Conservation (phyloP, 2,888 invertebrate species). For the Antitype chi region DNA sequence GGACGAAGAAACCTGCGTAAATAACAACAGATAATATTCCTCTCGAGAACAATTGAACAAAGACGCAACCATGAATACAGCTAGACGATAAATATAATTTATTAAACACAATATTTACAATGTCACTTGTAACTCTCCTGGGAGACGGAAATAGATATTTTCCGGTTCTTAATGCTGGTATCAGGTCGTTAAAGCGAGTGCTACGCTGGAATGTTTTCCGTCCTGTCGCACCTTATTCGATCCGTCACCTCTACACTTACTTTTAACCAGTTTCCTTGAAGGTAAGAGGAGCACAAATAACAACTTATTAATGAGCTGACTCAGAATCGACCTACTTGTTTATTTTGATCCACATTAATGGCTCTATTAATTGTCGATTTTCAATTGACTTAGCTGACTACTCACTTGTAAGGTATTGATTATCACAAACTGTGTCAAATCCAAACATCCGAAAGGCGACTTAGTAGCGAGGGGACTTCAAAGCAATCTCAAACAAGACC, state of each 20-base stretch:
- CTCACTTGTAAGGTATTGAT: slow-evolving; percentile 11
- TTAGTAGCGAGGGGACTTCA: slow-evolving; percentile 10
- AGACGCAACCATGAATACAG: slow-evolving; percentile 34
- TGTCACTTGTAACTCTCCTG: slow-evolving; percentile 57
- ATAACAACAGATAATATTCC: slow-evolving; percentile 29
- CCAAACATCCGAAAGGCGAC: slow-evolving; percentile 22
- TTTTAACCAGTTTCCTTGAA: slow-evolving; percentile 43
- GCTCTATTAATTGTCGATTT: background rate
- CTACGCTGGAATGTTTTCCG: slow-evolving; percentile 63
- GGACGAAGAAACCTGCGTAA: slow-evolving; percentile 16
- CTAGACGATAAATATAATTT: slow-evolving; percentile 57
- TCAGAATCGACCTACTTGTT: slow-evolving; percentile 15
- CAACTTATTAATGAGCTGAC: slow-evolving; percentile 30
- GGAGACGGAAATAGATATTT: slow-evolving; percentile 65
- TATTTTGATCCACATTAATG: slow-evolving; percentile 2
- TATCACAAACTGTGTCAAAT: slow-evolving; percentile 14
- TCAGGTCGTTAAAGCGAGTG: slow-evolving; percentile 61
- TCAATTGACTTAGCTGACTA: slow-evolving; percentile 19
- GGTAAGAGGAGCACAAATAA: slow-evolving; percentile 21
- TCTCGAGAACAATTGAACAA: slow-evolving; percentile 41
- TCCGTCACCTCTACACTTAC: slow-evolving; percentile 43
- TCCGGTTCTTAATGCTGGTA: slow-evolving; percentile 64
- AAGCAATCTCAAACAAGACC: slow-evolving; percentile 35
- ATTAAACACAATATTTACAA: slow-evolving; percentile 65
- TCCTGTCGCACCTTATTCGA: slow-evolving; percentile 65